Conservation (phyloP, 64 coral and sea anemone genomes). For the Montipora capricornis region DNA sequence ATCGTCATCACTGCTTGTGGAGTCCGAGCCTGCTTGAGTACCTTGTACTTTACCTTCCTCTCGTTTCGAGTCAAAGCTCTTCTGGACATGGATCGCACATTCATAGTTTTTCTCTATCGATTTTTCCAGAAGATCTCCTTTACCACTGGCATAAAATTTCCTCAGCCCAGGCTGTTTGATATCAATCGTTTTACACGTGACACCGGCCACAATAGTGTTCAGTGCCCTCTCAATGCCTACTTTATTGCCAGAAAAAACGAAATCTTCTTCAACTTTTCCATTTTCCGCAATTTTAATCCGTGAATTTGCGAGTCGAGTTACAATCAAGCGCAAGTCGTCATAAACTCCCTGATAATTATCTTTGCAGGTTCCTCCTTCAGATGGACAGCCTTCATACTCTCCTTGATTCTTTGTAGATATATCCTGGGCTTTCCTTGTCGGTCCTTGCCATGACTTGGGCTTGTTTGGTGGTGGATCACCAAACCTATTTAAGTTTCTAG, state of each 20-base stretch:
- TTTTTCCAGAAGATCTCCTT: slow-evolving; percentile 30
- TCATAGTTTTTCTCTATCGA: slow-evolving; percentile 45
- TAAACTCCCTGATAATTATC: too few species aligned
- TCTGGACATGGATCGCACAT: slow-evolving; percentile 22
- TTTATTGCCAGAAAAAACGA: slow-evolving; percentile 56
- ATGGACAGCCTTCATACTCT: too few species aligned
- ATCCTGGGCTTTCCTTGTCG: too few species aligned
- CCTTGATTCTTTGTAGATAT: too few species aligned
- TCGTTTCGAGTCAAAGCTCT: background rate
- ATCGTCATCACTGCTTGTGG: background rate
- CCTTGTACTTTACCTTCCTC: background rate
- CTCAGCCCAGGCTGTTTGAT: slow-evolving; percentile 45
- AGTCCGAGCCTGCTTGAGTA: background rate
- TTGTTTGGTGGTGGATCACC: too few species aligned
- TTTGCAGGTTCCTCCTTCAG: too few species aligned
- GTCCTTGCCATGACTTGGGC: too few species aligned
- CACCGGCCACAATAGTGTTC: background rate
- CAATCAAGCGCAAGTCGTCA: slow-evolving; percentile 29
- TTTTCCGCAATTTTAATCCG: slow-evolving; percentile 10
- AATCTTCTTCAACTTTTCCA: background rate
- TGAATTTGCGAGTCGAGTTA: slow-evolving; percentile 2
- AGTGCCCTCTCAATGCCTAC: slow-evolving; percentile 13
- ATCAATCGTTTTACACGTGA: background rate
- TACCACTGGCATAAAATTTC: slow-evolving; percentile 32
- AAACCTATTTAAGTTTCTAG: too few species aligned